phyloP scores from a whole-genome alignment of 2,797 vertebrate species.

The Sebastes reedi region DNA sequence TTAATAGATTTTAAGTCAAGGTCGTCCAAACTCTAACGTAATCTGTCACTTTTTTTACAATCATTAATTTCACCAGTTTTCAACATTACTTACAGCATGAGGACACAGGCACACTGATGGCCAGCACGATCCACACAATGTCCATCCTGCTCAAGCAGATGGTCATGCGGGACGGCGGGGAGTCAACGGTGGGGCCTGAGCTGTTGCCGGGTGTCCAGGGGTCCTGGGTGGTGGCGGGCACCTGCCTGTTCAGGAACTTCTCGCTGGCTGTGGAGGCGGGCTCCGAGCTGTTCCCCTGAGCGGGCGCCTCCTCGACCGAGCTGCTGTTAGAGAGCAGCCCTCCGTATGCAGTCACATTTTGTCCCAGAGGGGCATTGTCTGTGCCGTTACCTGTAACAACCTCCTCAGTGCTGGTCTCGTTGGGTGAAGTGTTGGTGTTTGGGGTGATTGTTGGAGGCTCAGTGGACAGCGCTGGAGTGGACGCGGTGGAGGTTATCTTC shows the following conservation, averaged over 20 bases:
- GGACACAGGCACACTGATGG: constrained; percentile 94
- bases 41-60: background rate
- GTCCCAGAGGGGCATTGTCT: constrained; percentile 13
- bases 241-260: constrained; percentile 91
- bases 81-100: constrained; percentile 93
- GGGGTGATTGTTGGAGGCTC: constrained; percentile 25
- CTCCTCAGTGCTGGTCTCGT: constrained; percentile 6
- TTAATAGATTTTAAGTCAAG: background rate
- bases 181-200: constrained; percentile 86
- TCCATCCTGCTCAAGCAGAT: constrained; percentile 97
- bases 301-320: constrained; percentile 10
- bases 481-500: constrained; percentile 51
- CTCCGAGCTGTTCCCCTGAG: constrained; percentile 77
- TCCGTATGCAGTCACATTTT: constrained; percentile 30
- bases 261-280: constrained; percentile 84
- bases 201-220: constrained; percentile 85
- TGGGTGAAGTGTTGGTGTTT: constrained; percentile 4
- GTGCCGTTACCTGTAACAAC: constrained; percentile 42
- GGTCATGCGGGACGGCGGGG: constrained; percentile 84
- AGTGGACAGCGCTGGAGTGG: constrained; percentile 52
- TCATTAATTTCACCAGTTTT: background rate
- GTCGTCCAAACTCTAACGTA: background rate
- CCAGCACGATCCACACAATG: constrained; percentile 96
- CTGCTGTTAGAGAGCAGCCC: constrained; percentile 66
- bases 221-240: constrained; percentile 88